A percentile compares a stretch with the other conserved stretches of the same genome.
Evolutionary conservation across 2,113 vertebrate genomes (phyloP).

Genomic region (Salminus brasiliensis): DNA sequence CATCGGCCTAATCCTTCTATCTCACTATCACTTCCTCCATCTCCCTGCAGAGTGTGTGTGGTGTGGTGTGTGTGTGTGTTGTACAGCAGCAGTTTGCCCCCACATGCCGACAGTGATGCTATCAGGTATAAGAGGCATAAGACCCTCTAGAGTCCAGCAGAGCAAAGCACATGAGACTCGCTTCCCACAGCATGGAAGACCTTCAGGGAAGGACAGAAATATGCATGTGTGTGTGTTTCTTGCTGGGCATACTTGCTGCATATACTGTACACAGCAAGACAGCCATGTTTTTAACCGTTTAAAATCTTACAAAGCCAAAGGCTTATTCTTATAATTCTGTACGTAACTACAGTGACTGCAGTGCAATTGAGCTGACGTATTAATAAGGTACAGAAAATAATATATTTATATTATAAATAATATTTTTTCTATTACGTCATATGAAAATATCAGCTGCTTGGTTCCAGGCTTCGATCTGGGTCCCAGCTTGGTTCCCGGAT

Average conservation of each 20-base stretch:
- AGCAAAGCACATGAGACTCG: conserved; percentile 41
- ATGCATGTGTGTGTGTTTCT: background rate
- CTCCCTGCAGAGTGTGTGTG: conserved; percentile 1
- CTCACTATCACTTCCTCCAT: conserved; percentile 5
- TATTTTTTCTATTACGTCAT: too few species aligned
- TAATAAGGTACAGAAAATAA: too few species aligned
- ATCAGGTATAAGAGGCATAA: conserved; percentile 49
- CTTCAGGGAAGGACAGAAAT: conserved; percentile 19
- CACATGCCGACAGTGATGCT: conserved; percentile 42
- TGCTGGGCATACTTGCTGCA: background rate
- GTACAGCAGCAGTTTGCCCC: conserved; percentile 23
- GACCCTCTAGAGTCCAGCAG: conserved; percentile 36
- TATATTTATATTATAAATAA: too few species aligned
- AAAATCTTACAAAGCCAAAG: too few species aligned
- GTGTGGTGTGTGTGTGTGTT: conserved; percentile 19
- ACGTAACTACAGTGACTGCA: too few species aligned
- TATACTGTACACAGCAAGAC: too few species aligned
- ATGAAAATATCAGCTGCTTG: too few species aligned
- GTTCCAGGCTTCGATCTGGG: too few species aligned
- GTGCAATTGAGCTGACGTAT: too few species aligned
- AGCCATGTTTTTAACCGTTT: too few species aligned
- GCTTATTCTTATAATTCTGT: too few species aligned
- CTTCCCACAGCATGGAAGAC: conserved; percentile 22
- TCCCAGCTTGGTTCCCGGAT: too few species aligned
- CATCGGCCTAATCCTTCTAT: conserved; percentile 39